A percentile compares a stretch with the other conserved stretches of the same genome.
These are phyloP conservation scores for Desmophyllum pertusum DNA, from an alignment of 92 coral and sea anemone genomes.

Conservation along the genomic window DNA sequence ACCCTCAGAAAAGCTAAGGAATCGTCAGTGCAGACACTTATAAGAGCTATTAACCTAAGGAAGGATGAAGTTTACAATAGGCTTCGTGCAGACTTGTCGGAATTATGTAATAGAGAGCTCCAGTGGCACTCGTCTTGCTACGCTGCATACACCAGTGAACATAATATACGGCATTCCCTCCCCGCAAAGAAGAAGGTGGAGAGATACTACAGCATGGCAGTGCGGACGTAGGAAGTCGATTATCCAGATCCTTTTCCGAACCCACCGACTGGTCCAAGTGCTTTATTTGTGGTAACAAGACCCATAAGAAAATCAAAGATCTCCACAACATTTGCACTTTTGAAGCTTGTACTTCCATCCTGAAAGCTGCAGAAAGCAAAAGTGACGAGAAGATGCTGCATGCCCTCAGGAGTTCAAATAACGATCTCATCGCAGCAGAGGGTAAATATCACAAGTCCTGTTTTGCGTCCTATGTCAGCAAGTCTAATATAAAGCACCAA, in stretches of 20 bases:
- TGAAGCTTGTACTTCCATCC: constrained; percentile 33
- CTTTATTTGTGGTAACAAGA: constrained; percentile 45
- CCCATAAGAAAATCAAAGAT: constrained; percentile 9
- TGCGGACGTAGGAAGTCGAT: constrained; percentile 16
- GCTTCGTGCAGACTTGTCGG: not conserved
- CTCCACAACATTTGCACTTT: constrained; percentile 17
- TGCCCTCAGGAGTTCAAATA: constrained; percentile 40
- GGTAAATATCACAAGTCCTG: constrained; percentile 43
- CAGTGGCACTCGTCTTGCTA: constrained; percentile 47
- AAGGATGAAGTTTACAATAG: constrained; percentile 34
- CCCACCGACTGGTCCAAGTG: constrained; percentile 36
- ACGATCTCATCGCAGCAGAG: constrained; percentile 44
- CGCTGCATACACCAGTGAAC: constrained; percentile 50
- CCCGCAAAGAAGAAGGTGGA: constrained; percentile 11
- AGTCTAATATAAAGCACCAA: constrained; percentile 34
- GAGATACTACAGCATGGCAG: too few species aligned
- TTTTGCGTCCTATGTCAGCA: constrained; percentile 50
- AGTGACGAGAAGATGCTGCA: constrained; percentile 53
- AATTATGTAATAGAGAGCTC: not conserved
- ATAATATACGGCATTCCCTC: constrained; percentile 26
- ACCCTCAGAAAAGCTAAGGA: constrained; percentile 43
- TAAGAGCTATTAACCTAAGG: constrained; percentile 37
- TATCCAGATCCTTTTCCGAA: not conserved
- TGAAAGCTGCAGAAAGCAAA: constrained; percentile 34
- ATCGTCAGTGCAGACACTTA: constrained; percentile 25